phyloP scores from a whole-genome alignment of 2,888 invertebrate genomes.

The Azorinus chamasolen region DNA sequence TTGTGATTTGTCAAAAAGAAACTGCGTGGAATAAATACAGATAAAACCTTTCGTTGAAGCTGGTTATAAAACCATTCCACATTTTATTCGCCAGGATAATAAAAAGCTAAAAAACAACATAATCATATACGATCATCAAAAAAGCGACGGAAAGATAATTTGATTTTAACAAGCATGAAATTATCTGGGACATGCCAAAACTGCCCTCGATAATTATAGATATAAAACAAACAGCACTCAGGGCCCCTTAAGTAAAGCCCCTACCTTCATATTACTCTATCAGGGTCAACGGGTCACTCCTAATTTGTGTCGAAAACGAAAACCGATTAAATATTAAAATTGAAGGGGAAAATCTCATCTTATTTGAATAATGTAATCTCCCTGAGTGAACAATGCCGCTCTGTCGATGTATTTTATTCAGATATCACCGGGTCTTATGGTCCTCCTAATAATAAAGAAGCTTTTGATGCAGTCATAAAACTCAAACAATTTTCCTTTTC shows the following conservation, averaged over 20 bases:
- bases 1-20: too few species aligned
- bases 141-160: too few species aligned
- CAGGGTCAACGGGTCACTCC: slow-evolving; percentile 8
- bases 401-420: background rate
- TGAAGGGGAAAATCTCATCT: slow-evolving; percentile 28
- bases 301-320: slow-evolving; percentile 12
- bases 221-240: slow-evolving; percentile 3
- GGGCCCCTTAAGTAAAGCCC: background rate
- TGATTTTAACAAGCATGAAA: too few species aligned
- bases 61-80: too few species aligned
- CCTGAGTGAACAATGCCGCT: background rate
- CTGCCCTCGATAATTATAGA: slow-evolving; percentile 3
- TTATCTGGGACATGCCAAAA: too few species aligned
- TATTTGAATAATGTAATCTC: slow-evolving; percentile 16
- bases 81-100: too few species aligned
- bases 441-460: too few species aligned
- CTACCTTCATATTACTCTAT: background rate
- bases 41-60: too few species aligned
- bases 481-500: slow-evolving; percentile 39
- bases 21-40: too few species aligned
- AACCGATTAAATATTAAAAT: slow-evolving; percentile 30
- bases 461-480: slow-evolving; percentile 20
- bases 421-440: too few species aligned
- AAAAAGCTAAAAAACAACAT: too few species aligned
- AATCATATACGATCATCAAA: too few species aligned